Percentiles rank a stretch among this genome's conserved stretches.
Conservation (phyloP, 2,113 vertebrate genomes). For the Caracal caracal region DNA sequence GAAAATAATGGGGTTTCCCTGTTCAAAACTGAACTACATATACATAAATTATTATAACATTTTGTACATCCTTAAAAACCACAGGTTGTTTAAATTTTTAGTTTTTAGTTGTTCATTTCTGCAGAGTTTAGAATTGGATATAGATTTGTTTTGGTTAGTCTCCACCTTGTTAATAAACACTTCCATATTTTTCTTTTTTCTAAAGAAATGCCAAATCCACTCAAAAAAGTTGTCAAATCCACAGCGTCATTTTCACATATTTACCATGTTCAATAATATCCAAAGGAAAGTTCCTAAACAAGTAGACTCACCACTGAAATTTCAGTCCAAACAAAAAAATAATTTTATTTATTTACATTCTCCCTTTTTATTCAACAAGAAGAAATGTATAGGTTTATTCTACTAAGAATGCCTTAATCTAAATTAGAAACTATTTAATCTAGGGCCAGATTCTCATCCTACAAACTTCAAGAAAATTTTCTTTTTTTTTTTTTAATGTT, state of each 20-base stretch:
- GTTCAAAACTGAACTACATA: not conserved
- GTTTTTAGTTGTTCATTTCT: slow-evolving; percentile 24
- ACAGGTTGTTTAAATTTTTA: slow-evolving; percentile 25
- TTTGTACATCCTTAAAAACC: slow-evolving; percentile 18
- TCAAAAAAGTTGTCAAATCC: not conserved
- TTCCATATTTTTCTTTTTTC: not conserved
- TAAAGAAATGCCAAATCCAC: not conserved
- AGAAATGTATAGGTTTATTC: not conserved
- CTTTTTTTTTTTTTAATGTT: too few species aligned
- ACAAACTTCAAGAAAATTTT: slow-evolving; percentile 22
- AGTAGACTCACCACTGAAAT: not conserved
- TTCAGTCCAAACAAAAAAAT: slow-evolving; percentile 24
- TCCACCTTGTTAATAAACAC: not conserved
- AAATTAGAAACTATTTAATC: slow-evolving; percentile 34
- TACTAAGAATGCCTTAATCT: not conserved
- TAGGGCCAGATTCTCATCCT: not conserved
- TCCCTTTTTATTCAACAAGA: slow-evolving; percentile 11
- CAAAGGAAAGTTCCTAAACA: slow-evolving; percentile 13
- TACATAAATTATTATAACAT: not conserved
- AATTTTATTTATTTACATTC: slow-evolving; percentile 36
- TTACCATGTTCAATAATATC: not conserved
- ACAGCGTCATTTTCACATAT: not conserved
- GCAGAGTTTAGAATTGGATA: not conserved
- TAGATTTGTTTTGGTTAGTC: slow-evolving; percentile 7
- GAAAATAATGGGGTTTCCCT: not conserved